Conservation (phyloP, 2,113 vertebrate species). For the Maccullochella peelii region DNA sequence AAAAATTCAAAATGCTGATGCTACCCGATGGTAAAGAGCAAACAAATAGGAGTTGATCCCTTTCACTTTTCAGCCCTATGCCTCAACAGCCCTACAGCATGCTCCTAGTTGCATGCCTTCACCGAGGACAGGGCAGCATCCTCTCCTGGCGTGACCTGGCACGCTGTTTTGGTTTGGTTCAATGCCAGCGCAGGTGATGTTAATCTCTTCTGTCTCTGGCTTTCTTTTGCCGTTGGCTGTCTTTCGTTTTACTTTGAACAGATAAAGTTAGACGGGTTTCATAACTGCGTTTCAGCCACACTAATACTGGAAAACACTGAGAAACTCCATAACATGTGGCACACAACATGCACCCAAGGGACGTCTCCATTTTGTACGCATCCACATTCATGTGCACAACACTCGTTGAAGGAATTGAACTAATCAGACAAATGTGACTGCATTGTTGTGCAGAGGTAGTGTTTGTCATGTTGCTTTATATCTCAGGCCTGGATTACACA, state of each 20-base stretch:
- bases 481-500: not conserved
- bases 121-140: constrained; percentile 31
- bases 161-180: constrained; percentile 70
- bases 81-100: constrained; percentile 58
- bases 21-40: not conserved
- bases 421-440: constrained; percentile 4
- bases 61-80: constrained; percentile 42
- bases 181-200: constrained; percentile 76
- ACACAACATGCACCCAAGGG: not conserved
- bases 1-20: constrained; percentile 18
- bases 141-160: constrained; percentile 70
- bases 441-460: not conserved
- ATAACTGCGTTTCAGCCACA: constrained; percentile 57
- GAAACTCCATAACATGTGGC: constrained; percentile 27
- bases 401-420: not conserved
- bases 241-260: constrained; percentile 64
- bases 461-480: not conserved
- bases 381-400: not conserved
- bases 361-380: not conserved
- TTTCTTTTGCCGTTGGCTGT: constrained; percentile 75
- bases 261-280: constrained; percentile 73
- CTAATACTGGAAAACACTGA: constrained; percentile 30
- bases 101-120: constrained; percentile 44
- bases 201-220: constrained; percentile 76
- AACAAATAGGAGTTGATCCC: constrained; percentile 56